phyloP scores from a whole-genome alignment of 2,888 invertebrate species.

The Athetis lepigone region DNA sequence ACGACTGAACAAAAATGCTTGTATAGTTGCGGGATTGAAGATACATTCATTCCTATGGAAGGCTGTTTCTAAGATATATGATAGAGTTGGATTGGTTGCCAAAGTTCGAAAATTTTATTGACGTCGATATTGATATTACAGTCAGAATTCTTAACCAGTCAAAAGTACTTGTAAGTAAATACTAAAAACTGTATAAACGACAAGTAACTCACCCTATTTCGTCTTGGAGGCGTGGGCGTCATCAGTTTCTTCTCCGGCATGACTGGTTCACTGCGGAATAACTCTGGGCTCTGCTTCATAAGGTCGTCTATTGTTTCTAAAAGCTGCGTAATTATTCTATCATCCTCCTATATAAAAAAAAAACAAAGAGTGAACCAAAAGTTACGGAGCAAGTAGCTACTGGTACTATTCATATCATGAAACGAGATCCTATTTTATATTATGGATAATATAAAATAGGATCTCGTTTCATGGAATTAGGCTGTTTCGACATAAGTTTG shows the following conservation, averaged over 20 bases:
- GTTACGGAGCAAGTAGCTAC: not conserved
- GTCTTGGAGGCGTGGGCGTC: slow-evolving; percentile 93
- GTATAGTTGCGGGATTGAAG: not conserved
- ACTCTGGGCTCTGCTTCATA: slow-evolving; percentile 94
- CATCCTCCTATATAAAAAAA: slow-evolving; percentile 90
- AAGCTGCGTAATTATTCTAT: slow-evolving; percentile 93
- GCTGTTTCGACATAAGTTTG: no score
- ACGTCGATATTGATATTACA: not conserved
- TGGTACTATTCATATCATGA: not conserved
- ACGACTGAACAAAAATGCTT: slow-evolving; percentile 85
- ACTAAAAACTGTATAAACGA: not conserved
- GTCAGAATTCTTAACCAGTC: no score
- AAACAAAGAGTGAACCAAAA: not conserved
- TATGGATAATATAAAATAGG: no score
- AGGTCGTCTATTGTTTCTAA: slow-evolving; percentile 95
- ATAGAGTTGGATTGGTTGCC: not conserved
- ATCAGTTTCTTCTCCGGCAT: slow-evolving; percentile 86
- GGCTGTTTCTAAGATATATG: no score
- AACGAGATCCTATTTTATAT: no score
- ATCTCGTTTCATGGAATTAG: no score
- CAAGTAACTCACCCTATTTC: slow-evolving; percentile 89
- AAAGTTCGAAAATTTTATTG: not conserved
- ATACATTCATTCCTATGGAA: not conserved
- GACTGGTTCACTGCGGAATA: slow-evolving; percentile 83
- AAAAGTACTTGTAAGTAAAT: no score